These are phyloP conservation scores for Riptortus pedestris DNA, from an alignment of 1,140 invertebrate species.

Conservation along the genomic window DNA sequence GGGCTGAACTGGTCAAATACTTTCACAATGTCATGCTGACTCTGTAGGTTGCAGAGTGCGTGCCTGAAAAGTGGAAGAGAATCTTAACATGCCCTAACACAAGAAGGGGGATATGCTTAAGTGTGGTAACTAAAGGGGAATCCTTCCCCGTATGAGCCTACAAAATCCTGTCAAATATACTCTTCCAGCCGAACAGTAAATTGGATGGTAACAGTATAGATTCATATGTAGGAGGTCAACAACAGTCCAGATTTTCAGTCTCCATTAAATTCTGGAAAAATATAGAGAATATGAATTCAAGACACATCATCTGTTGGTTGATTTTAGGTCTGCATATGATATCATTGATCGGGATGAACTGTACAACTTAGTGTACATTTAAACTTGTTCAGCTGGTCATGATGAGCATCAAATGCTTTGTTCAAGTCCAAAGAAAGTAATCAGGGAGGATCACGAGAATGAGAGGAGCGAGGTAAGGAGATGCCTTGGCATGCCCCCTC, in stretches of 20 bases:
- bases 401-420: slow-evolving; percentile 2
- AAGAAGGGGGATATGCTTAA: slow-evolving; percentile 33
- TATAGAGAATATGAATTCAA: slow-evolving; percentile 12
- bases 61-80: slow-evolving; percentile 31
- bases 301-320: slow-evolving; percentile 18
- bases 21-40: background rate
- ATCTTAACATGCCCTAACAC: slow-evolving; percentile 29
- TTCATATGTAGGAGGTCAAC: slow-evolving; percentile 6
- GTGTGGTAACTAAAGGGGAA: slow-evolving; percentile 33
- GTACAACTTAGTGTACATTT: background rate
- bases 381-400: slow-evolving; percentile 9
- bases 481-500: background rate
- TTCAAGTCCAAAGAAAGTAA: background rate
- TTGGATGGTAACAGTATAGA: background rate
- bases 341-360: slow-evolving; percentile 19
- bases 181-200: background rate
- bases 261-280: too few relatives aligned
- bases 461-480: background rate
- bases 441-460: background rate
- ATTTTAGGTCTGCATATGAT: slow-evolving; percentile 23
- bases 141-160: slow-evolving; percentile 26
- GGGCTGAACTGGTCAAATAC: background rate
- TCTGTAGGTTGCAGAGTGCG: slow-evolving; percentile 21
- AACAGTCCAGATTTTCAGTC: too few relatives aligned
- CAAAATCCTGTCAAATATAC: background rate